Evolutionary conservation across 2,113 vertebrate species (phyloP).

Genomic region (Labeo catla): DNA sequence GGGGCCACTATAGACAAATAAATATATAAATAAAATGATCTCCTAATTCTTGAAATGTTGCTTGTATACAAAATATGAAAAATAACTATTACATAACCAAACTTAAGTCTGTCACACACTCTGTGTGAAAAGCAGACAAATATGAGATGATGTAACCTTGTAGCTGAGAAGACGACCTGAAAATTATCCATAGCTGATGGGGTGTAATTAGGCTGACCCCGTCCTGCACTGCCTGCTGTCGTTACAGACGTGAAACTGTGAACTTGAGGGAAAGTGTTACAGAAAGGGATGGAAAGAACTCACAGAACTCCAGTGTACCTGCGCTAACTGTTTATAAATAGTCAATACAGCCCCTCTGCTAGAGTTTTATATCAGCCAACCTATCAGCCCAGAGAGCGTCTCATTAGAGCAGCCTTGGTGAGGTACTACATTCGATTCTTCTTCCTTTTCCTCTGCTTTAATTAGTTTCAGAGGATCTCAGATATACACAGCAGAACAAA

Average conservation of each 20-base stretch:
- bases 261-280: slow-evolving; percentile 3
- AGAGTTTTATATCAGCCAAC: neutral
- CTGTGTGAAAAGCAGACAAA: neutral
- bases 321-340: slow-evolving; percentile 15
- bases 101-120: neutral
- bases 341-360: slow-evolving; percentile 10
- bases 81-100: neutral
- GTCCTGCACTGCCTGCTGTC: slow-evolving; percentile 11
- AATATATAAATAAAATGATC: neutral
- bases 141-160: neutral
- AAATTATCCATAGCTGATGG: neutral
- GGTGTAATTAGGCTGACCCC: neutral
- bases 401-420: slow-evolving; percentile 33
- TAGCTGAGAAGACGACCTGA: neutral
- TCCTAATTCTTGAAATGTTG: neutral
- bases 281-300: slow-evolving; percentile 4
- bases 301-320: neutral
- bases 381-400: neutral
- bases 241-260: neutral
- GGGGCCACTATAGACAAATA: neutral
- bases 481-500: slow-evolving; percentile 38
- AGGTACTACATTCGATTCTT: slow-evolving; percentile 19
- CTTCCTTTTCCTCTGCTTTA: slow-evolving; percentile 29
- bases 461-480: slow-evolving; percentile 48
- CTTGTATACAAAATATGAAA: neutral